phyloP scores from a whole-genome alignment of 2,888 invertebrate genomes.

The Leptura quadrifasciata region DNA sequence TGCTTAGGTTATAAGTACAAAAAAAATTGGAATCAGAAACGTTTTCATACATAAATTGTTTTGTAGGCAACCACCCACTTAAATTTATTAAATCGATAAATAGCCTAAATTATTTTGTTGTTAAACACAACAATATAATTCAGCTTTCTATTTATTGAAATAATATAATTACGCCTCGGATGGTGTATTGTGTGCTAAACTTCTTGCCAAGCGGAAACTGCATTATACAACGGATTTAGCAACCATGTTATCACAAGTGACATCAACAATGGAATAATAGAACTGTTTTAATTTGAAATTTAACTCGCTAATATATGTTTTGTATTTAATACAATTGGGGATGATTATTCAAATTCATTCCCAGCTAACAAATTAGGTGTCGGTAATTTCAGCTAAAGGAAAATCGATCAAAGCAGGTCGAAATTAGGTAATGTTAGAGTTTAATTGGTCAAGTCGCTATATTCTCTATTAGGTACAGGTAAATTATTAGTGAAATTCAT shows the following conservation, averaged over 20 bases:
- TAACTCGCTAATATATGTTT: too few species aligned
- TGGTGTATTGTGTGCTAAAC: neutral
- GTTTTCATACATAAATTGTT: neutral
- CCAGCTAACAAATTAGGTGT: too few species aligned
- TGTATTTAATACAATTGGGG: too few species aligned
- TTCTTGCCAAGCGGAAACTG: constrained; percentile 1
- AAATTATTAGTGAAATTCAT: too few species aligned
- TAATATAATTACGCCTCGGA: neutral
- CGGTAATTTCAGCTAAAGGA: too few species aligned
- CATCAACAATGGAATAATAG: neutral
- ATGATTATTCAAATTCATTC: too few species aligned
- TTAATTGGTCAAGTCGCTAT: too few species aligned
- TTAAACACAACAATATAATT: neutral
- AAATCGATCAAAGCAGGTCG: too few species aligned
- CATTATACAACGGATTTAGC: neutral
- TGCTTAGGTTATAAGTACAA: too few species aligned
- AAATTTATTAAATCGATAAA: neutral
- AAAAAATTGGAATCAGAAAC: too few species aligned
- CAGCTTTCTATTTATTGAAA: constrained; percentile 5
- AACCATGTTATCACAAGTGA: neutral
- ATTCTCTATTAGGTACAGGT: too few species aligned
- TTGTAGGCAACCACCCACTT: neutral
- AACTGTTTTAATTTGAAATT: neutral
- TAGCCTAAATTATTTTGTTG: neutral
- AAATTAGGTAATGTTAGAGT: too few species aligned